Evolutionary conservation across 2,888 invertebrate species (phyloP), one percentile per base, ranked within the genome.

Genomic region (Muschampia staudingeri): DNA sequence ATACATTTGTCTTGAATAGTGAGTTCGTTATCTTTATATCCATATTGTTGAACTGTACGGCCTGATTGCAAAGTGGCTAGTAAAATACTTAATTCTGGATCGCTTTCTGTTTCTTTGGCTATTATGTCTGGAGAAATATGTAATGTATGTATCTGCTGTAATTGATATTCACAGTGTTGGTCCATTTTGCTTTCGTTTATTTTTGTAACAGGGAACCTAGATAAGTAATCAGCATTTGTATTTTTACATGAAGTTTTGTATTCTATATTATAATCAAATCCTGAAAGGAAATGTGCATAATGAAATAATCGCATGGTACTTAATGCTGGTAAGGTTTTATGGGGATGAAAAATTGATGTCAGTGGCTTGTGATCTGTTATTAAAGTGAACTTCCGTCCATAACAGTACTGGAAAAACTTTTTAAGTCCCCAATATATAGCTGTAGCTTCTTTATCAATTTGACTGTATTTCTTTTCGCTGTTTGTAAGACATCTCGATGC

Each of bases 311-410:
- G 76, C 76, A 84, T 83, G 11, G 88, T 85, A 56, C 84, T 85
- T n/a, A 84, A 56, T 12, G 85, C 71, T 14, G 88, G 87, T 48
- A 87, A 71, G 12, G 83, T 82, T 65, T 85, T 87, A 48, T 90
- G 87, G 12, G 91, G 89, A 71, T 89, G 87, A 70, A 93, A 89
- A 30, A 93, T 89, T 30, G 86, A 83, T 14, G 85, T 86, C 19
- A 93, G 83, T 16, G 93, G 90, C 65, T 80, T 75, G 67, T 75
- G 48, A 16, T 67, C 67, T 12, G 67, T 67, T 67, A 67, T 67
- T 34, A 67, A 34, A 7, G 34, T 67, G 14, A 67, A 73, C 11
- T 73, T 73, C 9, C 52, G 72, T 8, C 72, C 48, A 4, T 73
- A 73, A 25, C 72, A 73, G 6, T 73, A 73, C 16, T 73, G 72